Evolutionary conservation across 2,113 vertebrate species (phyloP).

Genomic region (Oryzias curvinotus): DNA sequence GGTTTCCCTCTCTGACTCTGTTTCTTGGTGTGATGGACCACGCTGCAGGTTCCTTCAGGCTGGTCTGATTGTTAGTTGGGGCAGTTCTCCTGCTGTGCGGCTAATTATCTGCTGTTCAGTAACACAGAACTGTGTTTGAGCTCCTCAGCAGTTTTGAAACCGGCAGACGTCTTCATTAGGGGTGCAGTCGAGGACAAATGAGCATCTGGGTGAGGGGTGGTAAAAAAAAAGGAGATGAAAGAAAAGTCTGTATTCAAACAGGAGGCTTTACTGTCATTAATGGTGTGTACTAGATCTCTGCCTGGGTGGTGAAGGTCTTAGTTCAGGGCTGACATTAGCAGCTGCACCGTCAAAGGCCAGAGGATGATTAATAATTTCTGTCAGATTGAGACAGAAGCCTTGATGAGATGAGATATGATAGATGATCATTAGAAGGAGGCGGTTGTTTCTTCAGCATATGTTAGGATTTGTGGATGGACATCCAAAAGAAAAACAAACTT

Average conservation of each 20-base stretch:
- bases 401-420: constrained; percentile 20
- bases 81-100: constrained; percentile 12
- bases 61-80: too few species aligned
- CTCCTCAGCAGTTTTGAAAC: not conserved
- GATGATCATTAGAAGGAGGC: constrained; percentile 21
- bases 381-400: constrained; percentile 29
- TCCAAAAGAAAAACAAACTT: not conserved
- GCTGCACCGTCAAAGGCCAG: constrained; percentile 29
- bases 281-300: constrained; percentile 38
- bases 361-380: constrained; percentile 44
- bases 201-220: too few species aligned
- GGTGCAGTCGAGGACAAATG: constrained; percentile 4
- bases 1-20: too few species aligned
- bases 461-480: not conserved
- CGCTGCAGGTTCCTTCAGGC: too few species aligned
- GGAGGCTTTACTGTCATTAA: constrained; percentile 35
- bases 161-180: constrained; percentile 17
- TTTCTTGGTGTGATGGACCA: too few species aligned
- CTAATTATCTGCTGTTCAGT: constrained; percentile 17
- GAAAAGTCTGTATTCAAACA: constrained; percentile 29
- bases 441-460: not conserved
- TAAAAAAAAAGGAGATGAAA: not conserved
- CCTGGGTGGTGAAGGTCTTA: constrained; percentile 22
- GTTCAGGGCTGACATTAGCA: constrained; percentile 49
- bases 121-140: constrained; percentile 1